Evolutionary conservation across 2,113 vertebrate genomes (phyloP), one percentile per base, ranked within the genome.

Genomic region (Tapirus terrestris): DNA sequence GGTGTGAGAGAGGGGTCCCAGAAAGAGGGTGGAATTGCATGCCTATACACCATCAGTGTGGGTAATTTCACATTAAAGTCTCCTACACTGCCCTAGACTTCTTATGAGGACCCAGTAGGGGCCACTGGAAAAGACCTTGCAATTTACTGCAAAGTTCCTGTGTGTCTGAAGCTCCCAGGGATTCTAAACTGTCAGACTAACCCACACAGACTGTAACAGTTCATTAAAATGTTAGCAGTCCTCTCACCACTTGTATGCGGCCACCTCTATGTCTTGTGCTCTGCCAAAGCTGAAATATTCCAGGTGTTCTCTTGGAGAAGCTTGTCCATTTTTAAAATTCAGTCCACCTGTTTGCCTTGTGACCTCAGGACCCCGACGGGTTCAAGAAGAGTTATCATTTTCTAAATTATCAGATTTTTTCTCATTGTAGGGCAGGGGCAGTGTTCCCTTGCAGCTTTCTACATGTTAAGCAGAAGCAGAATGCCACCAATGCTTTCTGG

Each of bases 341-440:
- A 53, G 8, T 45, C 48, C 5, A 20, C 63, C 21, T 36, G 10
- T 12, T 29, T 56, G 33, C 45, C 23, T 51, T 18, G 17, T 33
- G 63, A 61, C 36, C 43, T 51, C 3, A 29, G 31, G 63, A 60
- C 1, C 4, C 14, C 53, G 51, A 36, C 18, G 12, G 33, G 27
- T 17, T 86, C 60, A 58, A 25, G 4, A 36, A 36, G 61, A 65
- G 0, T 36, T 31, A 70, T 8, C 60, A 45, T 51, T 88, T 25
- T 79, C 21, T 39, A 23, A 21, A 17, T 43, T 14, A 72, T 39
- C n/a, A 56, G n/a, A 9, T 21, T 48, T 87, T 72, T 63, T 51
- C 70, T 29, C 39, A 29, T 11, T 0, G 3, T 31, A 17, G 3
- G 12, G 4, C 8, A 2, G 3, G 1, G 3, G 4, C 39, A 6